A percentile compares a stretch with the other conserved stretches of the same genome.
phyloP scores from a whole-genome alignment of 1,140 invertebrate genomes.

The Cydia strobilella region DNA sequence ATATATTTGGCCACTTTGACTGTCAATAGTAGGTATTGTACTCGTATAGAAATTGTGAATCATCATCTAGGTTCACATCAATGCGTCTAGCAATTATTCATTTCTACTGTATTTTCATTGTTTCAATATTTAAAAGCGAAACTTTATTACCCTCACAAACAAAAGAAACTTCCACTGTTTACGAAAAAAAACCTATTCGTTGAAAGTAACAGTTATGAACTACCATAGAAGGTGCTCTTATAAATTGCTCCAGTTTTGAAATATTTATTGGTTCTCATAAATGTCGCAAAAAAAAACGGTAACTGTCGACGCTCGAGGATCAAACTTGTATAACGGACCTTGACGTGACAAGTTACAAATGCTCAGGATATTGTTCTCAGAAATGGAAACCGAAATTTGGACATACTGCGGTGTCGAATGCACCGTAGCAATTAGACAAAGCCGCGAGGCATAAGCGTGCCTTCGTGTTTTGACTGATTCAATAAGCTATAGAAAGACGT shows the following conservation, averaged over 20 bases:
- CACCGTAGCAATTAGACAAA: slow-evolving; percentile 52
- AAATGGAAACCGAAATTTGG: slow-evolving; percentile 73
- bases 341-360: slow-evolving; percentile 59
- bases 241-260: slow-evolving; percentile 69
- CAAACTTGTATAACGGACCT: slow-evolving; percentile 61
- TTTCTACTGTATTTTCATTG: slow-evolving; percentile 5
- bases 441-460: slow-evolving; percentile 65
- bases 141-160: slow-evolving; percentile 51
- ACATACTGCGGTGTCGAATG: slow-evolving; percentile 67
- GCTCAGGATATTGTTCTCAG: slow-evolving; percentile 54
- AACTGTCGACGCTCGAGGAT: slow-evolving; percentile 59
- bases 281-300: slow-evolving; percentile 54
- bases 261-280: slow-evolving; percentile 72
- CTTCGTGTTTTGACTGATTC: slow-evolving; percentile 66
- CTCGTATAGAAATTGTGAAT: background rate
- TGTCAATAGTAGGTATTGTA: background rate
- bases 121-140: slow-evolving; percentile 63
- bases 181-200: slow-evolving; percentile 49
- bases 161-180: slow-evolving; percentile 46
- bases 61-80: background rate
- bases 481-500: slow-evolving; percentile 61
- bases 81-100: background rate
- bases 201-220: slow-evolving; percentile 73
- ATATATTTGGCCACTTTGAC: too few relatives aligned
- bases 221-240: slow-evolving; percentile 70